Percentiles rank a stretch among this genome's conserved stretches.
Evolutionary conservation across 2,113 vertebrate genomes (phyloP).

Genomic region (Spea multiplicata): DNA sequence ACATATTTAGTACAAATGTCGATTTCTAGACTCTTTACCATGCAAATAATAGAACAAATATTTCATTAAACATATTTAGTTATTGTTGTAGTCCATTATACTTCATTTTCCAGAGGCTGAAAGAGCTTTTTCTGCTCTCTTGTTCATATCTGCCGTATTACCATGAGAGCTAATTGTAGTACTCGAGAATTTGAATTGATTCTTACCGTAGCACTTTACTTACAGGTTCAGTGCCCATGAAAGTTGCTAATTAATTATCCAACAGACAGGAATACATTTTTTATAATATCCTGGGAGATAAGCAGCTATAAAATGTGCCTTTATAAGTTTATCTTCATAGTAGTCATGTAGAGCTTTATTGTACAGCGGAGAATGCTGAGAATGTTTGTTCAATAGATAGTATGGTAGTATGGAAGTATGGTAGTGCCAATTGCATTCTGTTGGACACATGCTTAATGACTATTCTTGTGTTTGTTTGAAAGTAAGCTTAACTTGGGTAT

Average conservation of each 20-base stretch:
- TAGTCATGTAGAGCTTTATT: conserved; percentile 13
- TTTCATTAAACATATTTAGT: conserved; percentile 1
- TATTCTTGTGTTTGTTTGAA: too few relatives aligned
- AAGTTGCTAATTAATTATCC: conserved; percentile 44
- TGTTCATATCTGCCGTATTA: conserved; percentile 47
- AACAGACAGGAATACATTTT: conserved; percentile 42
- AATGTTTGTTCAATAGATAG: background rate
- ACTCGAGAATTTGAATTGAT: conserved; percentile 46
- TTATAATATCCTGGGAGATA: conserved; percentile 41
- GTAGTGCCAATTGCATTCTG: background rate
- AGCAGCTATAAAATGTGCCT: conserved; percentile 27
- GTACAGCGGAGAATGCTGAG: background rate
- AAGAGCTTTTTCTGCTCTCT: conserved; percentile 43
- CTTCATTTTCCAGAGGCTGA: background rate
- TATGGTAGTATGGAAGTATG: background rate
- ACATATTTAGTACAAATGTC: background rate
- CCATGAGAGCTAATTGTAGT: conserved; percentile 51
- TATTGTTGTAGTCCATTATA: conserved; percentile 12
- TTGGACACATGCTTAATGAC: too few relatives aligned
- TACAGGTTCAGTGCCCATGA: conserved; percentile 35
- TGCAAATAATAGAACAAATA: background rate
- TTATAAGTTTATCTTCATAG: conserved; percentile 4
- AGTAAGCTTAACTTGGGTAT: too few relatives aligned
- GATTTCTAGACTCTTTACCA: background rate
- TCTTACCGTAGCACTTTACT: conserved; percentile 36